phyloP scores from a whole-genome alignment of 2,888 invertebrate genomes.

The Sisyra nigra region DNA sequence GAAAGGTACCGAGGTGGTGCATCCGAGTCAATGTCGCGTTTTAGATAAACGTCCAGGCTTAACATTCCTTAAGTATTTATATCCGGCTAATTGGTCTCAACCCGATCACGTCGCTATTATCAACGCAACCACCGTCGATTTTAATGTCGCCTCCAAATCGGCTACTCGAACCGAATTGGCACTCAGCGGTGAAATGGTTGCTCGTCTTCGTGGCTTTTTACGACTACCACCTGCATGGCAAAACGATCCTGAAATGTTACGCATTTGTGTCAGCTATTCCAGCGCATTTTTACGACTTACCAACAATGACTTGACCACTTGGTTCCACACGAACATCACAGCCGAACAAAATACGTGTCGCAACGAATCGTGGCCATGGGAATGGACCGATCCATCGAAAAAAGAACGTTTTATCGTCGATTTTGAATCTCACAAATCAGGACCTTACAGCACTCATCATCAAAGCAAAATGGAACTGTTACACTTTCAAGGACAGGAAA shows the following conservation, averaged over 20 bases:
- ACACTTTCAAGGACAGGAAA: constrained; percentile 56
- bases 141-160: constrained; percentile 51
- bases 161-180: constrained; percentile 51
- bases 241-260: constrained; percentile 45
- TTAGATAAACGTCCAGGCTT: constrained; percentile 73
- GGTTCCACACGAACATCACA: constrained; percentile 43
- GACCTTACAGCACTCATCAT: constrained; percentile 44
- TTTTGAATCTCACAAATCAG: constrained; percentile 30
- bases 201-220: constrained; percentile 65
- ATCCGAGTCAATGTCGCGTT: constrained; percentile 60
- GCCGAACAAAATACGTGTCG: constrained; percentile 56
- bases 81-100: constrained; percentile 73
- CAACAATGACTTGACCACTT: constrained; percentile 23
- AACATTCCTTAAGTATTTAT: constrained; percentile 74
- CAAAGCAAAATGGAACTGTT: constrained; percentile 71
- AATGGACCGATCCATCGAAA: constrained; percentile 25
- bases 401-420: constrained; percentile 24
- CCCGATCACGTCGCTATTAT: constrained; percentile 80
- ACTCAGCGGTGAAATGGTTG: constrained; percentile 55
- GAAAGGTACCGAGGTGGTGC: constrained; percentile 44
- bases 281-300: constrained; percentile 48
- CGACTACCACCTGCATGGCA: constrained; percentile 64
- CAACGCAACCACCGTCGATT: constrained; percentile 70
- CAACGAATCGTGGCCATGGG: constrained; percentile 43
- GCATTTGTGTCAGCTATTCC: constrained; percentile 65